Base-by-base conservation (phyloP, 2,113 vertebrate species). In the Physeter macrocephalus region DNA sequence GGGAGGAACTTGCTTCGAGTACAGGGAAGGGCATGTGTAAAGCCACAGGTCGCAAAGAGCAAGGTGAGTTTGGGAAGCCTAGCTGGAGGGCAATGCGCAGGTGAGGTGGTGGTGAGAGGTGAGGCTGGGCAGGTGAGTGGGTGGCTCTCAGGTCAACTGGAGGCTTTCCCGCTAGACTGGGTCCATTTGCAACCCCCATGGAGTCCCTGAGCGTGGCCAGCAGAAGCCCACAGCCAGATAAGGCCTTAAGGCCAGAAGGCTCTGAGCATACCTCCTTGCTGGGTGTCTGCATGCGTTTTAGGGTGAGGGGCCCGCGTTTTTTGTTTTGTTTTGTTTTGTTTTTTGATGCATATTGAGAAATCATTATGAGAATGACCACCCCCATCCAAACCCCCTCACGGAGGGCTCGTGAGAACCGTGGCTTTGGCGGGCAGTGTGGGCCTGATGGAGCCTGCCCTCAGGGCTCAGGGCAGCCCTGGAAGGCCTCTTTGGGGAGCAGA, bases 101-200 rank as follows among this genome's bases (percentile, higher is more conserved):
- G 75, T 41, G 69, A 27, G 41, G 14, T 0, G 0, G 27, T 21
- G 46, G 21, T 1, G 36, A 23, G 84, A 27, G 34, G 36, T 11
- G n/a, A 62, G 31, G 54, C 62, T 14, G 59, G 17, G 46, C 1
- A 0, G 67, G 31, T 7, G 90, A 25, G 25, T 0, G 41, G 9
- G 34, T 13, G 64, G 11, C 13, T 49, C 21, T 54, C 3, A 1
- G 0, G 46, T 39, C 41, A 23, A 1, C 31, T 3, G 39, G 14
- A 14, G 14, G 25, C 49, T 46, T 21, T 20, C 5, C 34, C 0
- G 0, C 43, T 15, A 11, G 75, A 5, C 3, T 0, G 27, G 36
- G 10, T 43, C 59, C 2, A 0, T 8, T 43, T 12, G 21, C 54
- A 46, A 9, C 41, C 43, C 52, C 20, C 21, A 2, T 20, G 8